Evolutionary conservation across 2,113 vertebrate species (phyloP).

Genomic region (Delphinapterus leucas): DNA sequence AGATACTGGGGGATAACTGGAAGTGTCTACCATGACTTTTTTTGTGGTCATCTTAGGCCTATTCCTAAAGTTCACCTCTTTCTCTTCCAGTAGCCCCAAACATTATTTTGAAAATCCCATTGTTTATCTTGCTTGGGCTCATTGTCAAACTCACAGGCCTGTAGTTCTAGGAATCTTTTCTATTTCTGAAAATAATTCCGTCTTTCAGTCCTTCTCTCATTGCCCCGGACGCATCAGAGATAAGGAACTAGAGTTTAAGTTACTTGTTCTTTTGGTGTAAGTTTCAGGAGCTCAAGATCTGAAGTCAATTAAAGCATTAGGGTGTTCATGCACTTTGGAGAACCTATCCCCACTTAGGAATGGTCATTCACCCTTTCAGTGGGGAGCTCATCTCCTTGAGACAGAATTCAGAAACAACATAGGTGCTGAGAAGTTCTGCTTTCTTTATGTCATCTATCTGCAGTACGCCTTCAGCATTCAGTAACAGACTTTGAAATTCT

Average conservation of each 20-base stretch:
- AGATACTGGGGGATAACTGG: neutral
- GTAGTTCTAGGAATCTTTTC: neutral
- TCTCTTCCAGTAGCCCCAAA: neutral
- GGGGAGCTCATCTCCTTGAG: neutral
- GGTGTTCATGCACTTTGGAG: neutral
- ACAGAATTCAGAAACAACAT: neutral
- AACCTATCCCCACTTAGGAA: neutral
- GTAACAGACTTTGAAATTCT: neutral
- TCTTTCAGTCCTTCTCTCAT: neutral
- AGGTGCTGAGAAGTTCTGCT: neutral
- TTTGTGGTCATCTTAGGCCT: neutral
- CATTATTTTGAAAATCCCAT: neutral
- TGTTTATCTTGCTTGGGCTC: neutral
- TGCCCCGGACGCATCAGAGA: neutral
- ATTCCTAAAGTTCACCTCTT: neutral
- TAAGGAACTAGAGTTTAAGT: neutral
- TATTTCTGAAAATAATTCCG: neutral
- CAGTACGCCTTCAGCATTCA: neutral
- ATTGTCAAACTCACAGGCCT: neutral
- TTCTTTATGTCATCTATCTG: neutral
- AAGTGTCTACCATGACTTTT: neutral
- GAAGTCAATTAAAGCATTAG: too few species aligned
- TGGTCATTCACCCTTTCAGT: neutral
- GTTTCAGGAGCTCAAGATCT: neutral
- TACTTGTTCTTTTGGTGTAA: neutral